phyloP scores from a whole-genome alignment of 1,140 invertebrate genomes.

The Orchesella cincta region DNA sequence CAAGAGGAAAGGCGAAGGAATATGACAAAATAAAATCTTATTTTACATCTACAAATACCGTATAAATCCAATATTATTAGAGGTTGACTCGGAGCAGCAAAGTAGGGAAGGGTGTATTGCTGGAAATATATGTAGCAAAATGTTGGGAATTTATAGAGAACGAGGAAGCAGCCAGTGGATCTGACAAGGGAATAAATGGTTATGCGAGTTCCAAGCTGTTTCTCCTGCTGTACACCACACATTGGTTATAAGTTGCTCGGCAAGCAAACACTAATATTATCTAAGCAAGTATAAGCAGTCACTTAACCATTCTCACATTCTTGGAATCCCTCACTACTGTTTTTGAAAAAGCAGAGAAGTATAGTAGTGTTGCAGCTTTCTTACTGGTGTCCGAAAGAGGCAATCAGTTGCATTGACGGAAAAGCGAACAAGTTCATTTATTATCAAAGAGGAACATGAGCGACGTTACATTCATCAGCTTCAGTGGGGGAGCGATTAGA shows the following conservation, averaged over 20 bases:
- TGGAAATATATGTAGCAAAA: background rate
- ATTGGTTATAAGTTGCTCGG: too few relatives aligned
- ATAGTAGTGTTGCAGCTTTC: background rate
- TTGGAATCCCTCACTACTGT: background rate
- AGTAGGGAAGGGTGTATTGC: background rate
- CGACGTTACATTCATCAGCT: background rate
- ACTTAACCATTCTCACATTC: background rate
- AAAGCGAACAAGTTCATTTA: constrained; percentile 4
- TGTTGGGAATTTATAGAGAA: background rate
- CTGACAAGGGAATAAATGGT: constrained; percentile 24
- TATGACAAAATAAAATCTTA: constrained; percentile 19
- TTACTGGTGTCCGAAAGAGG: background rate
- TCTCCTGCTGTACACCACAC: background rate
- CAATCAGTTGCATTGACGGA: background rate
- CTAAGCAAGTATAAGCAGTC: background rate
- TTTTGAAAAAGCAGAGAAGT: background rate
- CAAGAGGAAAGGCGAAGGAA: background rate
- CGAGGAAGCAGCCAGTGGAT: constrained; percentile 5
- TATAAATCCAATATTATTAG: constrained; percentile 4
- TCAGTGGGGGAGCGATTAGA: background rate
- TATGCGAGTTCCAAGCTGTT: background rate
- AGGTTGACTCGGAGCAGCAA: background rate
- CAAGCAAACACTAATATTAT: too few relatives aligned
- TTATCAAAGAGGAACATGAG: background rate
- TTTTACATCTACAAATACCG: constrained; percentile 12